Conservation (phyloP, 2,113 vertebrate genomes). For the Perca flavescens region DNA sequence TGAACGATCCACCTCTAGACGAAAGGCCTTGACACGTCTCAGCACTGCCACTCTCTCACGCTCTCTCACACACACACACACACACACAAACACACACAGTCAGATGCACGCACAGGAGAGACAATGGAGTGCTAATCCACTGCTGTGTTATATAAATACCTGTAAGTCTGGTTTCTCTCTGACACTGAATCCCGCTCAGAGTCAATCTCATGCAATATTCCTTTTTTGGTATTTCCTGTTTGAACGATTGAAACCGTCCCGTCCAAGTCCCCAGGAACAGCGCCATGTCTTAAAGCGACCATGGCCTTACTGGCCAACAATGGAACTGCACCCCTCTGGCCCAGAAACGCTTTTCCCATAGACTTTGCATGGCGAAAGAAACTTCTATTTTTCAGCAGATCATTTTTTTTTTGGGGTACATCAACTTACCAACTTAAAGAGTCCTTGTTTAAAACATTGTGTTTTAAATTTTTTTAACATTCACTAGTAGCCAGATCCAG, state of each 20-base stretch:
- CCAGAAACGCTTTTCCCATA: no score
- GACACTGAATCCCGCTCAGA: not conserved
- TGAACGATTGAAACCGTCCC: not conserved
- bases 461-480: no score
- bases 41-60: slow-evolving; percentile 24
- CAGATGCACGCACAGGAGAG: slow-evolving; percentile 5
- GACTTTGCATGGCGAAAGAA: no score
- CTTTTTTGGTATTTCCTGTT: slow-evolving; percentile 25
- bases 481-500: no score
- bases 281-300: no score
- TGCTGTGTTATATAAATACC: slow-evolving; percentile 31
- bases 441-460: no score
- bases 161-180: not conserved
- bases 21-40: slow-evolving; percentile 51
- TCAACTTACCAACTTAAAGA: no score
- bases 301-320: no score
- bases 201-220: not conserved
- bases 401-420: no score
- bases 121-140: slow-evolving; percentile 43
- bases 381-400: no score
- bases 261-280: no score
- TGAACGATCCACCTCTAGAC: slow-evolving; percentile 64
- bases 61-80: slow-evolving; percentile 35
- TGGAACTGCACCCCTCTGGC: no score
- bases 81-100: not conserved